These are phyloP conservation scores for Acrossocheilus wenchowensis DNA, from an alignment of 2,797 vertebrate genomes.

Conservation along the genomic window DNA sequence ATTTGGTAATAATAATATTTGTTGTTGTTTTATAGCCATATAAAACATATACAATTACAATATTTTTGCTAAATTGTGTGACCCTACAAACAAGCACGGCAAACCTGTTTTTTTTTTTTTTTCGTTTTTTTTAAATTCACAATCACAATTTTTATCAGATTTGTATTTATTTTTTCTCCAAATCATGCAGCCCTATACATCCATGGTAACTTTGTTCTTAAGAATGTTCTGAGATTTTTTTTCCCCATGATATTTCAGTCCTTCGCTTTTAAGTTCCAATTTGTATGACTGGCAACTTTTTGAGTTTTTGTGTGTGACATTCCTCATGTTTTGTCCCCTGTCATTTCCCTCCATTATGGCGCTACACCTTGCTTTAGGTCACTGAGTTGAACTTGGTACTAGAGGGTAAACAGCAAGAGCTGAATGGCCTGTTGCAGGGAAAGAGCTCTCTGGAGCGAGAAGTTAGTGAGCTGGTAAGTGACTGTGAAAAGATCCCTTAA, in stretches of 20 bases:
- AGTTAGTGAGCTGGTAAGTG: constrained; percentile 86
- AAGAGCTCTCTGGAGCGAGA: constrained; percentile 85
- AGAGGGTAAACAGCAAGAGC: constrained; percentile 82
- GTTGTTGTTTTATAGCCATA: not conserved
- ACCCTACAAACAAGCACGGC: not conserved
- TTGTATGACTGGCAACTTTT: constrained; percentile 3
- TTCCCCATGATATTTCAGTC: not conserved
- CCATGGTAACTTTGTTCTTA: not conserved
- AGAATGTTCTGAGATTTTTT: not conserved
- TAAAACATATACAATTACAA: not conserved
- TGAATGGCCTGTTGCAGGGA: constrained; percentile 83
- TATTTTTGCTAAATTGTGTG: not conserved
- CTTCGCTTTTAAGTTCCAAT: not conserved
- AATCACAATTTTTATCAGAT: not conserved
- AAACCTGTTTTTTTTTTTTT: not conserved
- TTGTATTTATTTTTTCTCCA: not conserved
- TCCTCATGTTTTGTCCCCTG: constrained; percentile 27
- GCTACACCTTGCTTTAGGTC: constrained; percentile 75
- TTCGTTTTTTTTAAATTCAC: too few relatives aligned
- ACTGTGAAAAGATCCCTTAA: not conserved
- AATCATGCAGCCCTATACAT: constrained; percentile 6
- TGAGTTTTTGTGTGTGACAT: constrained; percentile 22
- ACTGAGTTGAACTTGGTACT: constrained; percentile 83
- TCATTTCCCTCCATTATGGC: constrained; percentile 30
- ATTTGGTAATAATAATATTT: not conserved